Evolutionary conservation across 2,888 invertebrate species (phyloP).

Genomic region (Julus scanicus): DNA sequence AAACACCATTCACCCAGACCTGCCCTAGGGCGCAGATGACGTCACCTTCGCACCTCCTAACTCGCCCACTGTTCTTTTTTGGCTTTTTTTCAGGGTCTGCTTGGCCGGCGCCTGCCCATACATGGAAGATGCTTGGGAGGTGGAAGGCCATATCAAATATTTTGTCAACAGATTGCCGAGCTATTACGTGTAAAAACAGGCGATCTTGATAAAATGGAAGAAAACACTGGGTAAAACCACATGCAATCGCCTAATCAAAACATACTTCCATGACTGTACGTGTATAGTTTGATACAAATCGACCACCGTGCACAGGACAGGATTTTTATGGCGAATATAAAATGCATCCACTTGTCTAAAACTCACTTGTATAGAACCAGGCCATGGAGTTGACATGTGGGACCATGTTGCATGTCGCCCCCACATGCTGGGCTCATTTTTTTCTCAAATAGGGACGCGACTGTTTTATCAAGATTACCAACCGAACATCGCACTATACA

Average conservation of each 20-base stretch:
- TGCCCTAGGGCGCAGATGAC: background rate
- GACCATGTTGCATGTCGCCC: slow-evolving; percentile 14
- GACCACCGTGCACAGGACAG: background rate
- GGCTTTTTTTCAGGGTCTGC: background rate
- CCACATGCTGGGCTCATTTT: background rate
- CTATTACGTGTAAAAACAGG: background rate
- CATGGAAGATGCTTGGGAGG: slow-evolving; percentile 15
- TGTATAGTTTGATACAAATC: background rate
- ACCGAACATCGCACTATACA: background rate
- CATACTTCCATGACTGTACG: too few species aligned
- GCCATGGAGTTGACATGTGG: background rate
- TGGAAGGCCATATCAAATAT: background rate
- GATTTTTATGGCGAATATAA: background rate
- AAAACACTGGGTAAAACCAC: background rate
- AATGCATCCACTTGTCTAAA: background rate
- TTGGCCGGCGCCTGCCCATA: slow-evolving; percentile 28
- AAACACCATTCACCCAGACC: background rate
- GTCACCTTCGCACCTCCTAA: background rate
- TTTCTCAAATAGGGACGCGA: too few species aligned
- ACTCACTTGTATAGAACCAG: background rate
- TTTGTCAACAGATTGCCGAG: slow-evolving; percentile 5
- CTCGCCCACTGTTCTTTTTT: background rate
- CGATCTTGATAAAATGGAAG: background rate
- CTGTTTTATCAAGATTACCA: background rate
- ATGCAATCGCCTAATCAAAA: background rate